A percentile compares a stretch with the other conserved stretches of the same genome.
phyloP scores from a whole-genome alignment of 2,113 vertebrate genomes.

The Leucosticte australis region DNA sequence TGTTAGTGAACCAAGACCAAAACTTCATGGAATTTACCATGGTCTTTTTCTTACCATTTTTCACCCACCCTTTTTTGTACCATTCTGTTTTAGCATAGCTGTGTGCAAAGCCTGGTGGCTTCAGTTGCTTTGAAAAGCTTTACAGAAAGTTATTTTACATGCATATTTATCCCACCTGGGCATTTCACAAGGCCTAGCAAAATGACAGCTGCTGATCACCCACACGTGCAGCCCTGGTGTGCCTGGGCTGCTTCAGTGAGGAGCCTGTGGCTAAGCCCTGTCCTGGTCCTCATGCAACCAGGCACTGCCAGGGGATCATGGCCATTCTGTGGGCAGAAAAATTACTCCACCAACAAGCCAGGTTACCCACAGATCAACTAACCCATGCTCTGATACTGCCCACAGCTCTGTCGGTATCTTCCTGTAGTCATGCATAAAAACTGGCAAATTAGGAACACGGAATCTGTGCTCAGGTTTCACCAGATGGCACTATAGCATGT shows the following conservation, averaged over 20 bases:
- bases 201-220: background rate
- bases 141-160: background rate
- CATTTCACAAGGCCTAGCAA: background rate
- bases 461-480: background rate
- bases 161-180: background rate
- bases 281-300: background rate
- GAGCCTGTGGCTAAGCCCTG: background rate
- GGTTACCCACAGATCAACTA: background rate
- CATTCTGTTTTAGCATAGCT: background rate
- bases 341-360: background rate
- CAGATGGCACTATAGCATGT: conserved; percentile 39
- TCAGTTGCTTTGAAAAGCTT: background rate
- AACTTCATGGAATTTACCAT: background rate
- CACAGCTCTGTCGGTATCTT: background rate
- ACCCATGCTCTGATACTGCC: background rate
- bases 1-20: background rate
- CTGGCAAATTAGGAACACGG: background rate
- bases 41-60: background rate
- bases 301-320: rapidly evolving
- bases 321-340: background rate
- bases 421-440: background rate
- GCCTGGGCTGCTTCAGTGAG: background rate
- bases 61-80: background rate
- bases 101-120: background rate
- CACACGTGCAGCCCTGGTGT: rapidly evolving